Evolutionary conservation across 2,113 vertebrate species (phyloP).

Genomic region (Charina bottae): DNA sequence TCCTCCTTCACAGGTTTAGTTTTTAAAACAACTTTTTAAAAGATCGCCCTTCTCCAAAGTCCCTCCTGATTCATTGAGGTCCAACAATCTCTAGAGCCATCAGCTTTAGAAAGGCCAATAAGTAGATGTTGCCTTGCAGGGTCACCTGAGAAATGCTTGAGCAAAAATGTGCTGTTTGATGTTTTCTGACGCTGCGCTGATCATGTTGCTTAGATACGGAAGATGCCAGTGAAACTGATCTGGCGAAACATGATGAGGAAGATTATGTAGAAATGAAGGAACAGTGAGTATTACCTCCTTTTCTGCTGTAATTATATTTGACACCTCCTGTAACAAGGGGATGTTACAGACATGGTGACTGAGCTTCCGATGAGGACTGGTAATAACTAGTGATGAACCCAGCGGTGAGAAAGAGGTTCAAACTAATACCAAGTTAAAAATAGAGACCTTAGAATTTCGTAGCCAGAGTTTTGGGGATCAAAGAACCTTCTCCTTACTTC

Average conservation of each 20-base stretch:
- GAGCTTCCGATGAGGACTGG: neutral
- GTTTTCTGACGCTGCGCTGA: neutral
- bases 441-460: neutral
- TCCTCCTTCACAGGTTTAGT: neutral
- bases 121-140: neutral
- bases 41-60: neutral
- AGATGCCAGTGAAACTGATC: constrained; percentile 97
- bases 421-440: no score
- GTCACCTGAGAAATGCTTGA: neutral
- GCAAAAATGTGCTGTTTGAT: neutral
- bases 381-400: neutral
- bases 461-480: neutral
- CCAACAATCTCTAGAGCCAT: neutral
- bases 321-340: neutral
- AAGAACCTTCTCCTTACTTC: neutral
- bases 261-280: constrained; percentile 99
- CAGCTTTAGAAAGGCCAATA: neutral
- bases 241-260: constrained; percentile 95
- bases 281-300: constrained; percentile 82
- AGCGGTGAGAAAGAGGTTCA: neutral
- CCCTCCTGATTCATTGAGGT: neutral
- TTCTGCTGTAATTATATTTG: neutral
- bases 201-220: constrained; percentile 85
- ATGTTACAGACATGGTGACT: neutral
- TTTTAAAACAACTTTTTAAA: no score